Evolutionary conservation across 2,113 vertebrate species (phyloP).

Genomic region (Lipophrys pholis): DNA sequence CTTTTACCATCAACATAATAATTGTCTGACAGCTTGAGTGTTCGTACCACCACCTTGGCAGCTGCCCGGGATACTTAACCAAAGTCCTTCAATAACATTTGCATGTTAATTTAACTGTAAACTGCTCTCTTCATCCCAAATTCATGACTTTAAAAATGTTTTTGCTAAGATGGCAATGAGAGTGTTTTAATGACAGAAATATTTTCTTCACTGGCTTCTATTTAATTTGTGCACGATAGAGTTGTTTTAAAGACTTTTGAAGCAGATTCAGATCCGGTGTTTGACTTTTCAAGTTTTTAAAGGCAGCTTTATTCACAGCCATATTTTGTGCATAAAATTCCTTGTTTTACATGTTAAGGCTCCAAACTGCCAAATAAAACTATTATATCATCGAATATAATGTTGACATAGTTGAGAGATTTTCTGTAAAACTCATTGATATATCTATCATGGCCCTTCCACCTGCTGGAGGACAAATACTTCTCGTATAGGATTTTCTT

Average conservation of each 20-base stretch:
- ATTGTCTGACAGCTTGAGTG: constrained; percentile 44
- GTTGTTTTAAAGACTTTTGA: neutral
- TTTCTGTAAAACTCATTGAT: too few species aligned
- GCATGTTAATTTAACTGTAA: constrained; percentile 60
- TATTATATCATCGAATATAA: too few species aligned
- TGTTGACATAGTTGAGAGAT: too few species aligned
- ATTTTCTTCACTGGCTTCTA: constrained; percentile 28
- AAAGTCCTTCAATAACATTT: constrained; percentile 62
- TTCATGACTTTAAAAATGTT: constrained; percentile 33
- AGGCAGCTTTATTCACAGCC: neutral
- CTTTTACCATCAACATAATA: constrained; percentile 45
- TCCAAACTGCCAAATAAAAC: too few species aligned
- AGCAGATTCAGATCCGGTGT: constrained; percentile 2
- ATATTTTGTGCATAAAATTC: too few species aligned
- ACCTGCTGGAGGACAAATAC: too few species aligned
- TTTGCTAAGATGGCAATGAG: constrained; percentile 40
- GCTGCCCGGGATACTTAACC: constrained; percentile 3
- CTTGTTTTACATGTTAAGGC: too few species aligned
- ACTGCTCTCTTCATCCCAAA: constrained; percentile 18
- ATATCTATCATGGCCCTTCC: too few species aligned
- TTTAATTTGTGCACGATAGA: constrained; percentile 13
- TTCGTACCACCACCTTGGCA: constrained; percentile 49
- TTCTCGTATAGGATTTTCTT: too few species aligned
- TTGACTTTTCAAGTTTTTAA: too few species aligned
- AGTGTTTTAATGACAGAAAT: constrained; percentile 23